These are phyloP conservation scores for Apotomis turbidana DNA, from an alignment of 2,888 invertebrate species.

Conservation along the genomic window DNA sequence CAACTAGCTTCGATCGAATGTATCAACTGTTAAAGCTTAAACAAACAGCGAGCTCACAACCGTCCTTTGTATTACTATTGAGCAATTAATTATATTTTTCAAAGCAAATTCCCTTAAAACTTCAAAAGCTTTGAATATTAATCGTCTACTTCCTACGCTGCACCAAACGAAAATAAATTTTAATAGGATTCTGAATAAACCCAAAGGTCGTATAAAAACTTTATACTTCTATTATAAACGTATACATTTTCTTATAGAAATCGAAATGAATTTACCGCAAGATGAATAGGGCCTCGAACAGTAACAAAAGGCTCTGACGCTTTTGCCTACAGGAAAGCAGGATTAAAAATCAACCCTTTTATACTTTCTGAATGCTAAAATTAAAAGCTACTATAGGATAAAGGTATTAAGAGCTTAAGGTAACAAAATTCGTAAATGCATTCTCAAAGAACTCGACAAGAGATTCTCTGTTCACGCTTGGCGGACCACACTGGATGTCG, in stretches of 20 bases:
- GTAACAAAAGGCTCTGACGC: constrained; percentile 66
- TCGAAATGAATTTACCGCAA: constrained; percentile 64
- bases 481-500: constrained; percentile 81
- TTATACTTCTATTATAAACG: constrained; percentile 53
- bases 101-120: constrained; percentile 24
- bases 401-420: constrained; percentile 82
- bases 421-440: constrained; percentile 72
- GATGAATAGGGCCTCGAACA: constrained; percentile 61
- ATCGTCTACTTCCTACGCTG: constrained; percentile 34
- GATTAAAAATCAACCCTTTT: constrained; percentile 80
- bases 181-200: constrained; percentile 53
- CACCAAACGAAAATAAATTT: constrained; percentile 45
- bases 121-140: constrained; percentile 33
- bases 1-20: too few relatives aligned
- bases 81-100: constrained; percentile 28
- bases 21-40: too few relatives aligned
- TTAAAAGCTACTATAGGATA: constrained; percentile 80
- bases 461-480: constrained; percentile 77
- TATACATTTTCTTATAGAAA: constrained; percentile 54
- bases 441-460: constrained; percentile 77
- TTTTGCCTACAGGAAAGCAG: constrained; percentile 70
- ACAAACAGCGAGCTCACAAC: not conserved
- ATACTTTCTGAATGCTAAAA: constrained; percentile 69
- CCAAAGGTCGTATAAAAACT: constrained; percentile 44
- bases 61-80: constrained; percentile 13